Evolutionary conservation across 2,113 vertebrate genomes (phyloP).

Genomic region (Mesembrinibis cayennensis): DNA sequence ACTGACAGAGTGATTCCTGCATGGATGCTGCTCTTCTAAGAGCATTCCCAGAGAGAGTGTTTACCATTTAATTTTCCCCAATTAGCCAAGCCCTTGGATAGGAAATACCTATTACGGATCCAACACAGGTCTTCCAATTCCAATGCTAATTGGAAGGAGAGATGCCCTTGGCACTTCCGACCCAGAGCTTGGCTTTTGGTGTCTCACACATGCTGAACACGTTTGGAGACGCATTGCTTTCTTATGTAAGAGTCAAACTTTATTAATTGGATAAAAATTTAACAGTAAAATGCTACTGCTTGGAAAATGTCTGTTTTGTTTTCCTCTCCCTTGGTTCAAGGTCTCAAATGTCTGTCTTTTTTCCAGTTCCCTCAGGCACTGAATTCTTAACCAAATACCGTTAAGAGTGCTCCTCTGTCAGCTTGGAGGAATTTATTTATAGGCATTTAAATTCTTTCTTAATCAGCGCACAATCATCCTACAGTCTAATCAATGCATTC

Average conservation of each 20-base stretch:
- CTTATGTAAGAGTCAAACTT: neutral
- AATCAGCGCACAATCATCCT: neutral
- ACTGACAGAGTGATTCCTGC: neutral
- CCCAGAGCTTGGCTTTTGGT: neutral
- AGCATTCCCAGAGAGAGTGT: neutral
- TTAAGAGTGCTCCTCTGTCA: neutral
- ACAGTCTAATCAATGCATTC: conserved; percentile 13
- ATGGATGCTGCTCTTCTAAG: neutral
- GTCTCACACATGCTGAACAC: neutral
- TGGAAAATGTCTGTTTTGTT: neutral
- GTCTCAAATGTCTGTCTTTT: neutral
- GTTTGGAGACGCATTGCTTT: neutral
- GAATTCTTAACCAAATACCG: neutral
- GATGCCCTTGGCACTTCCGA: neutral
- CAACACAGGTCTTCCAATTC: neutral
- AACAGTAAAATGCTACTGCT: neutral
- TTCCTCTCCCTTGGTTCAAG: neutral
- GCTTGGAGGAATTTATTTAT: conserved; percentile 22
- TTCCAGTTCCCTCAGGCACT: neutral
- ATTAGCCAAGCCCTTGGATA: neutral
- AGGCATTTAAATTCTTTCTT: neutral
- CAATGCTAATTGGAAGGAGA: neutral
- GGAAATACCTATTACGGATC: neutral
- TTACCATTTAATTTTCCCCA: neutral
- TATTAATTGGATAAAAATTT: neutral